These are phyloP conservation scores for Mellivora capensis DNA, from an alignment of 2,113 vertebrate genomes.

Conservation along the genomic window DNA sequence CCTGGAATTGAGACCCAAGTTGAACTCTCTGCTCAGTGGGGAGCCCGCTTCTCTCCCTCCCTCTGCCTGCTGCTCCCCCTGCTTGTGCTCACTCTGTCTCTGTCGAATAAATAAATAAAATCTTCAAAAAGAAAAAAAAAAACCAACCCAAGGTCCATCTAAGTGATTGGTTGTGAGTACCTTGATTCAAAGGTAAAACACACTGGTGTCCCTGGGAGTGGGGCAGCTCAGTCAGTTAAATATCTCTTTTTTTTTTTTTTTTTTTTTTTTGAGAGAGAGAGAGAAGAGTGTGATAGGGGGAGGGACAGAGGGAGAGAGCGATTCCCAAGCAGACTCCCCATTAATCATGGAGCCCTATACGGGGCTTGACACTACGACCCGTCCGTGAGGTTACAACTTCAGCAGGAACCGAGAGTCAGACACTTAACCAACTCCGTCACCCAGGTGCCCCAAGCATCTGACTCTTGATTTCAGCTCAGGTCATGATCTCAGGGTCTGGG, in stretches of 20 bases:
- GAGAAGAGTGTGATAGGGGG: background rate
- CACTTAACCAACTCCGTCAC: background rate
- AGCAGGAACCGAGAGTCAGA: background rate
- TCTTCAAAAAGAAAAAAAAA: background rate
- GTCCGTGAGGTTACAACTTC: background rate
- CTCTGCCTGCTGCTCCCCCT: too few species aligned
- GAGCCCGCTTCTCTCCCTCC: too few species aligned
- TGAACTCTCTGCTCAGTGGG: too few species aligned
- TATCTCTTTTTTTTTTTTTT: background rate
- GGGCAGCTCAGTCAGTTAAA: background rate
- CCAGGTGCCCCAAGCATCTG: background rate
- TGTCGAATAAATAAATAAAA: too few species aligned
- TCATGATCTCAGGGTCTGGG: background rate
- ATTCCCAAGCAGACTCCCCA: background rate
- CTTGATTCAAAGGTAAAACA: background rate
- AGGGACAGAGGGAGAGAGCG: background rate
- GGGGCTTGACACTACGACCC: background rate
- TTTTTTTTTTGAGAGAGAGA: too few species aligned
- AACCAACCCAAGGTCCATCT: background rate
- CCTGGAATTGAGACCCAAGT: background rate
- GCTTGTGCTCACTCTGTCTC: too few species aligned
- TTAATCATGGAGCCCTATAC: background rate
- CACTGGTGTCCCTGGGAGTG: background rate
- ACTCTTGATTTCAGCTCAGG: background rate
- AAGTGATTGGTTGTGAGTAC: background rate